These are phyloP conservation scores for Poecilobothrus nobilitatus DNA, from an alignment of 2,888 invertebrate species.

Conservation along the genomic window DNA sequence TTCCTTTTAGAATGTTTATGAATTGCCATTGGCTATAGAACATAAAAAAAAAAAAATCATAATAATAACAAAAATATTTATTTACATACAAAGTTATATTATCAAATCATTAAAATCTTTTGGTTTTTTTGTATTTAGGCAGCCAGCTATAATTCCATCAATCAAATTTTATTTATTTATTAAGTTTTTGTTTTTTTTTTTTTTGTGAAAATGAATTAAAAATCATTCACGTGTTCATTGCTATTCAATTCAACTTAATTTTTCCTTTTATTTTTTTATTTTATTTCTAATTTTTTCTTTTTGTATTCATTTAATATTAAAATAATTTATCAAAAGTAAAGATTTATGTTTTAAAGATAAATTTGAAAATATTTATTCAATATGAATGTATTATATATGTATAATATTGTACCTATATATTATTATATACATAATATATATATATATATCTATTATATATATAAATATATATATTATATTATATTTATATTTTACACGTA, in stretches of 20 bases:
- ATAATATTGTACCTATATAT: no score
- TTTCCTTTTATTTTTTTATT: not conserved
- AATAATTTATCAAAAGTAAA: not conserved
- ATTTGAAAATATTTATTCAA: not conserved
- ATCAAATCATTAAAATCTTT: slow-evolving; percentile 1
- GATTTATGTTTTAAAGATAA: not conserved
- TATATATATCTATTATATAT: no score
- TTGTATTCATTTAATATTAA: not conserved
- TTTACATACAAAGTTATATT: not conserved
- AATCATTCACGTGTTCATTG: not conserved
- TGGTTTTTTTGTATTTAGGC: not conserved
- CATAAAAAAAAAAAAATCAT: no score
- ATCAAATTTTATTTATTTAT: not conserved
- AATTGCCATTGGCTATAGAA: no score
- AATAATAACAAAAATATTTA: no score
- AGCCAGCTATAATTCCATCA: not conserved
- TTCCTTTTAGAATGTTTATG: no score
- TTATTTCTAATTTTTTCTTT: not conserved
- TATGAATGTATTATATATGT: no score
- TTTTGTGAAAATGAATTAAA: not conserved
- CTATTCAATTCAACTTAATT: not conserved
- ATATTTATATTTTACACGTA: no score
- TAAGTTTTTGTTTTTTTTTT: no score
- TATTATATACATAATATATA: no score
- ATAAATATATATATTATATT: no score